phyloP scores from a whole-genome alignment of 2,888 invertebrate genomes.

The Thymelicus acteon region DNA sequence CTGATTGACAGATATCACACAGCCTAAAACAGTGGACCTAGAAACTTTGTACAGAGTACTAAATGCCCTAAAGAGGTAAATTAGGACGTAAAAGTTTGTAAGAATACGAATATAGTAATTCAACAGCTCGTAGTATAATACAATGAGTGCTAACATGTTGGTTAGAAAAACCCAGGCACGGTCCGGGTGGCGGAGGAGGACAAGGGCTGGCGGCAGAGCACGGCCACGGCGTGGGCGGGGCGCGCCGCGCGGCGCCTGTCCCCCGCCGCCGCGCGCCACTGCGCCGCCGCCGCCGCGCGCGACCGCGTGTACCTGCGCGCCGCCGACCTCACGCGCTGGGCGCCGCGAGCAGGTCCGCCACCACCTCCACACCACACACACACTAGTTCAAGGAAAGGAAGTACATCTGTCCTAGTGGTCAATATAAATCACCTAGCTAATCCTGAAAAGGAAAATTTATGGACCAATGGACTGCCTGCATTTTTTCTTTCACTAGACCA shows the following conservation, averaged over 20 bases:
- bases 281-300: slow-evolving; percentile 90
- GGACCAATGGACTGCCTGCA: too few relatives aligned
- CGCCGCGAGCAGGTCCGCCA: slow-evolving; percentile 89
- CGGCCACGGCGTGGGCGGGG: slow-evolving; percentile 94
- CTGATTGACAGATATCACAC: too few relatives aligned
- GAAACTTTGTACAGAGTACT: too few relatives aligned
- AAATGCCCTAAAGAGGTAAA: too few relatives aligned
- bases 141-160: background rate
- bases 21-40: too few relatives aligned
- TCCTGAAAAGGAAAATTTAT: background rate
- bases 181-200: slow-evolving; percentile 96
- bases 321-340: slow-evolving; percentile 92
- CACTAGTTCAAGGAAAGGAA: too few relatives aligned
- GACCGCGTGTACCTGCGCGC: slow-evolving; percentile 91
- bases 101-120: too few relatives aligned
- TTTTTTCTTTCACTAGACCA: too few relatives aligned
- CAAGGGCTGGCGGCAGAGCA: slow-evolving; percentile 92
- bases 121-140: background rate
- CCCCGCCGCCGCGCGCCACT: slow-evolving; percentile 89
- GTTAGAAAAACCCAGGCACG: slow-evolving; percentile 91
- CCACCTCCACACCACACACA: too few relatives aligned
- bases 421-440: background rate
- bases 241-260: slow-evolving; percentile 80
- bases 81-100: too few relatives aligned
- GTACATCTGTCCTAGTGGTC: too few relatives aligned